Evolutionary conservation across 2,797 vertebrate genomes (phyloP).

Genomic region (Balearica regulorum): DNA sequence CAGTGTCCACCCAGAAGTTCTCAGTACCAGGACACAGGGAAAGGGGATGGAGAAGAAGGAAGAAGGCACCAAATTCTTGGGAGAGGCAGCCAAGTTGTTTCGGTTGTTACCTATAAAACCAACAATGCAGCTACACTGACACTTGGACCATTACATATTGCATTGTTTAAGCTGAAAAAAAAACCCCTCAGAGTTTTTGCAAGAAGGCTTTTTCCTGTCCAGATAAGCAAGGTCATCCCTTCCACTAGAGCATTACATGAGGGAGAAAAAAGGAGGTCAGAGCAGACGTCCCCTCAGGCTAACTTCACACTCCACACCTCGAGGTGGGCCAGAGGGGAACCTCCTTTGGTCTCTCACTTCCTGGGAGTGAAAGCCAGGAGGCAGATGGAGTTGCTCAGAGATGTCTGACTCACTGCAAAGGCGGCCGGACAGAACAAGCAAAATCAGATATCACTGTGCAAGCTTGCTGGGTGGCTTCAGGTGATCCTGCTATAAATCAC

Average conservation of each 20-base stretch:
- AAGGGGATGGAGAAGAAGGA: not conserved
- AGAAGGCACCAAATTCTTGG: not conserved
- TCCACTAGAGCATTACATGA: not conserved
- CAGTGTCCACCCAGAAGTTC: not conserved
- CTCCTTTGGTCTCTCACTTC: not conserved
- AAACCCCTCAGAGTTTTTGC: not conserved
- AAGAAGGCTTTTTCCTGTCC: not conserved
- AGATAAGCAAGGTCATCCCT: not conserved
- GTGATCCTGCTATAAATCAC: not conserved
- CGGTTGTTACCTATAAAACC: not conserved
- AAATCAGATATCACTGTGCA: constrained; percentile 4
- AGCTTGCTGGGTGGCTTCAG: not conserved
- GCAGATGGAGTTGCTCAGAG: constrained; percentile 2
- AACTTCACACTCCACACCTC: not conserved
- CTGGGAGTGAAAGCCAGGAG: constrained; percentile 26
- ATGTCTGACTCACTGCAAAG: constrained; percentile 31
- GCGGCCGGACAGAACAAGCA: not conserved
- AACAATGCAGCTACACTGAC: not conserved
- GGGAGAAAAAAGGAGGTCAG: not conserved
- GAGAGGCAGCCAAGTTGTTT: not conserved
- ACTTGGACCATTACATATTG: not conserved
- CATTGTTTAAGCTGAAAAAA: not conserved
- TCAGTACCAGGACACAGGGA: not conserved
- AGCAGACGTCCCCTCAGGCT: not conserved
- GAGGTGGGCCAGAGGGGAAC: not conserved